phyloP scores from a whole-genome alignment of 2,113 vertebrate genomes.

The Bos taurus region DNA sequence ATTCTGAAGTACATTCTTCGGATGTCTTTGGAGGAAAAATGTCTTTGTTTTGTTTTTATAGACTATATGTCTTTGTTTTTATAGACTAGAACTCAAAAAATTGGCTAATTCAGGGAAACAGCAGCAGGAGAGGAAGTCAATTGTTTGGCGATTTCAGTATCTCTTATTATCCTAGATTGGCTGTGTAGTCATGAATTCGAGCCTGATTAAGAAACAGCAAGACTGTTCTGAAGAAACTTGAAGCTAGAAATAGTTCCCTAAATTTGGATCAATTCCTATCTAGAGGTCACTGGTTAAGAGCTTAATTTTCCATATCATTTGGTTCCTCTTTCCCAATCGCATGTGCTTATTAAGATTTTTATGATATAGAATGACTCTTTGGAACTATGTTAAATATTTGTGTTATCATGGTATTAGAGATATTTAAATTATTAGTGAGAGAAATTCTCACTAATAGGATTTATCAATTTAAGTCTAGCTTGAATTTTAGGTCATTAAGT shows the following conservation, averaged over 20 bases:
- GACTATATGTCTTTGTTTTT: neutral
- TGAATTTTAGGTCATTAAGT: slow-evolving; percentile 15
- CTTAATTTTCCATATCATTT: slow-evolving; percentile 31
- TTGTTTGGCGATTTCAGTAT: neutral
- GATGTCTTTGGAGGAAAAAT: neutral
- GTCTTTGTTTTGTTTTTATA: neutral
- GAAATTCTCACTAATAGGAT: neutral
- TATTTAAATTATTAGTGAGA: neutral
- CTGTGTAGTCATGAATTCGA: neutral
- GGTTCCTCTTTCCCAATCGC: neutral
- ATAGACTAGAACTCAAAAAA: neutral
- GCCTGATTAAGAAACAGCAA: neutral
- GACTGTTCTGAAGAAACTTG: neutral
- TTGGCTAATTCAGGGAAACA: neutral
- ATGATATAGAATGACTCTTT: neutral
- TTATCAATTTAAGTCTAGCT: neutral
- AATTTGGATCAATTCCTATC: neutral
- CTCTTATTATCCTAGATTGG: neutral
- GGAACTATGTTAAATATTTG: neutral
- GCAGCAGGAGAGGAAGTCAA: neutral
- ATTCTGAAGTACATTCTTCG: neutral
- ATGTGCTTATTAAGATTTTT: neutral
- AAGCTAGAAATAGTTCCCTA: neutral
- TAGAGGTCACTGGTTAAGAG: neutral
- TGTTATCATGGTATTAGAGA: neutral